Base-by-base conservation (phyloP, 2,797 vertebrate genomes). In the Pteronotus mesoamericanus region DNA sequence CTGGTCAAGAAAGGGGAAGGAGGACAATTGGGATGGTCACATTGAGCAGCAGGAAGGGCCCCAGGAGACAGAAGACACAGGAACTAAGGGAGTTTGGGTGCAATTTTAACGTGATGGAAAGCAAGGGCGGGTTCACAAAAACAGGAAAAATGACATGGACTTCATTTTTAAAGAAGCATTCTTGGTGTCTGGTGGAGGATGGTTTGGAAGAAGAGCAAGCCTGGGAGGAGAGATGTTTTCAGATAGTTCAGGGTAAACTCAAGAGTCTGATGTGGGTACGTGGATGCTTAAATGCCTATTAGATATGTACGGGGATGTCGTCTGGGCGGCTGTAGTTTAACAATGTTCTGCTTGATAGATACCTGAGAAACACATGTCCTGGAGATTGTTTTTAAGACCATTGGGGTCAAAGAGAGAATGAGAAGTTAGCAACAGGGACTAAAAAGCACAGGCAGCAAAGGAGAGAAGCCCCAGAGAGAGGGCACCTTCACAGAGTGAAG, bases 21-120 rank as follows among this genome's bases (percentile, higher is more conserved):
- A 34, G 6, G 6, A 55, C 7, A 34, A 12, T 7, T 8, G 32
- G 5, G 55, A 53, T 42, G 4, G 4, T 2, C 11, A 53, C 2
- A 6, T 0, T 46, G 16, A 46, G 29, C 11, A 7, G 26, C 0
- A 6, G 12, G 0, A 61, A 44, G 3, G 5, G 2, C 15, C 34
- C 24, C 19, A 24, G 9, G 59, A 14, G 16, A 68, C 9, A 10
- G 6, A 44, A 55, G 22, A 88, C 8, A 32, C 1, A 29, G 4
- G 4, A 39, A 1, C 1, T 2, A 19, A 80, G 0, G 0, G 0
- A 53, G 6, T 4, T 61, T 51, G 42, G 2, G 29, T 1, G 55
- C 3, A 1, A 39, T 37, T 55, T 44, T 53, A 44, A 46, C 26
- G 5, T 46, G 26, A 46, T 26, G 3, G 16, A 19, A 44, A 51